A percentile compares a stretch with the other conserved stretches of the same genome.
Conservation (phyloP, 1,140 invertebrate genomes). For the Wiebesia pumilae region DNA sequence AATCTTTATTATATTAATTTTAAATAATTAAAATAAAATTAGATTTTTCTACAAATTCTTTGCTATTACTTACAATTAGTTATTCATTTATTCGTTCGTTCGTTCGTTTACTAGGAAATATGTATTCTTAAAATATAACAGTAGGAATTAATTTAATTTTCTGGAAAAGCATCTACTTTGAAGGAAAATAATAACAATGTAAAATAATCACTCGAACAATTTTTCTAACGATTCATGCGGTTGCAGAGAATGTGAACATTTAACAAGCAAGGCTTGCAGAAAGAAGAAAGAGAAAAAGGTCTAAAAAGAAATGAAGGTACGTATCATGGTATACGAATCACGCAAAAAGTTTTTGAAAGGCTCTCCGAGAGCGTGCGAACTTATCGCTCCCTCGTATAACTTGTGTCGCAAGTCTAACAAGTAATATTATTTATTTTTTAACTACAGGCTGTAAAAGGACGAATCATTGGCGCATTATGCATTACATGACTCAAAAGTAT, state of each 20-base stretch:
- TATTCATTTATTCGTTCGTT: too few relatives aligned
- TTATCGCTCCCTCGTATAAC: neutral
- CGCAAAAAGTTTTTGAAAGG: neutral
- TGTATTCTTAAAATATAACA: too few relatives aligned
- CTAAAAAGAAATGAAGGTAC: neutral
- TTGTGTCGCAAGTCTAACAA: neutral
- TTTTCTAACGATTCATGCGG: neutral
- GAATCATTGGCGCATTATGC: neutral
- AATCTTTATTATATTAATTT: too few relatives aligned
- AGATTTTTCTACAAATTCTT: too few relatives aligned
- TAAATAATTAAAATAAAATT: too few relatives aligned
- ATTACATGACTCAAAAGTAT: neutral
- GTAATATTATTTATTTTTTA: neutral
- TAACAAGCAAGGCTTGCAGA: neutral
- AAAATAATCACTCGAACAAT: neutral
- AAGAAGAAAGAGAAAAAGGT: neutral
- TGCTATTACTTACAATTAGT: too few relatives aligned
- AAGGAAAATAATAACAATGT: neutral
- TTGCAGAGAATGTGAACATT: neutral
- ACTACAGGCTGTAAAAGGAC: neutral
- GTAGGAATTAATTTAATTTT: too few relatives aligned
- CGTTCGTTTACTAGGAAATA: too few relatives aligned
- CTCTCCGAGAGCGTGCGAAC: neutral
- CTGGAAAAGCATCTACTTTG: too few relatives aligned
- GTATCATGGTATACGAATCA: neutral